Base-by-base conservation (phyloP, 2,888 invertebrate genomes). In the Amblyjoppa fuscipennis region DNA sequence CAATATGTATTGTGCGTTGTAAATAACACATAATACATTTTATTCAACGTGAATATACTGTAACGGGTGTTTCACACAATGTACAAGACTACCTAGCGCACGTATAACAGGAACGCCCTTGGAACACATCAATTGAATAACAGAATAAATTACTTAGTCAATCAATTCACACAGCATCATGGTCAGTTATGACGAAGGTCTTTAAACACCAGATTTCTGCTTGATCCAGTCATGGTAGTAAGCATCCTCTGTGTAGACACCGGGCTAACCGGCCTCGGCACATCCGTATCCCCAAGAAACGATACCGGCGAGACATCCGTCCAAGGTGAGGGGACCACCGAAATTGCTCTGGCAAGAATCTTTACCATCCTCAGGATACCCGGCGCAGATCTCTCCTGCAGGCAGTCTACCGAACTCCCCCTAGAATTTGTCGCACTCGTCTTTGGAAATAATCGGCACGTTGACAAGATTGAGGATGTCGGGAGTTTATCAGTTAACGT, bases 341-440 rank as follows among this genome's bases (percentile, higher is more conserved):
- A 90, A 90, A 73, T 91, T 91, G 51, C 90, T 90, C 6, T 88
- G 87, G 68, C 91, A 92, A 3, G 90, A 74, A 69, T 89, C 90
- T 25, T 88, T 95, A 13, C 96, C 96, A 11, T 96, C 96, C 84
- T 94, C 93, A 3, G 95, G 93, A 0, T 92, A 92, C 0, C 96
- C 96, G 13, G 96, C 96, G 89, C 96, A 96, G 9, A 96, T 95
- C 3, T 93, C 94, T 0, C 95, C 94, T 1, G 93, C 90, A 3
- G 83, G 87, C 16, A 91, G 25, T 20, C 90, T 89, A 7, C 87
- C 89, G 0, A 51, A 7, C 2, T 7, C 13, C 0, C 38, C n/a
- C 7, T 79, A 82, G 2, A 34, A 31, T 0, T 93, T 89, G 1
- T 92, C 92, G 89, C 96, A 96, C 0, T 91, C 76, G 3, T 93